Base-by-base conservation (phyloP, 2,888 invertebrate species). In the Pimpla rufipes region DNA sequence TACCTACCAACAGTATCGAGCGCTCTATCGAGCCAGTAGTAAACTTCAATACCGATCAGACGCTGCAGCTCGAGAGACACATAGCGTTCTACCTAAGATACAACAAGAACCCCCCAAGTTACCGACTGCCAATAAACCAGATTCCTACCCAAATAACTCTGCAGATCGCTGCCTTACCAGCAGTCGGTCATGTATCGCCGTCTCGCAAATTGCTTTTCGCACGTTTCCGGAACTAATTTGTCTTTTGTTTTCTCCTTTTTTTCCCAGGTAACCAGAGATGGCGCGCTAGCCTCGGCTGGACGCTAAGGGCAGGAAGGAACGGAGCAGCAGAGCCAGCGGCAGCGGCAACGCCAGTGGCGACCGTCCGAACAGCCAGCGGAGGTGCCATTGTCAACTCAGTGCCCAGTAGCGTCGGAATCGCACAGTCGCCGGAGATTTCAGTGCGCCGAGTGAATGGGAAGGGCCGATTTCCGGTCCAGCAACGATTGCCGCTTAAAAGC, bases 391-490 rank as follows among this genome's bases (percentile, higher is more conserved):
- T 29, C 29, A 5, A 77, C 55, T 45, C 55, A 40, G 29, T 79
- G 62, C 70, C 70, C 70, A 59, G 64, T 50, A 11, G 29, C 59
- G 68, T 68, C 59, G 37, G 62, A 23, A 71, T 64, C 74, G 57
- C 67, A 59, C 16, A 6, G 47, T n/a, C 47, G 62, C 42, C 40
- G 52, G 52, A 29, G 10, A 73, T 66, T 21, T 13, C 18, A n/a
- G 40, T 16, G 42, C 40, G 47, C 37, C 23, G 70, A 42, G 52
- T 52, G 23, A 18, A 29, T 62, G 70, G 18, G 70, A 70, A 79
- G 23, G 52, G 57, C 37, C 62, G 75, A 70, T 76, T 76, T 81
- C 80, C 70, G 75, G 80, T 76, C 80, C 76, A 75, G 45, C 52
- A 11, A 75, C 70, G 52, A 55, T 66, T 13, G n/a, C 10, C 40